These are phyloP conservation scores for Hoplias malabaricus DNA, from an alignment of 2,113 vertebrate genomes.

Conservation along the genomic window DNA sequence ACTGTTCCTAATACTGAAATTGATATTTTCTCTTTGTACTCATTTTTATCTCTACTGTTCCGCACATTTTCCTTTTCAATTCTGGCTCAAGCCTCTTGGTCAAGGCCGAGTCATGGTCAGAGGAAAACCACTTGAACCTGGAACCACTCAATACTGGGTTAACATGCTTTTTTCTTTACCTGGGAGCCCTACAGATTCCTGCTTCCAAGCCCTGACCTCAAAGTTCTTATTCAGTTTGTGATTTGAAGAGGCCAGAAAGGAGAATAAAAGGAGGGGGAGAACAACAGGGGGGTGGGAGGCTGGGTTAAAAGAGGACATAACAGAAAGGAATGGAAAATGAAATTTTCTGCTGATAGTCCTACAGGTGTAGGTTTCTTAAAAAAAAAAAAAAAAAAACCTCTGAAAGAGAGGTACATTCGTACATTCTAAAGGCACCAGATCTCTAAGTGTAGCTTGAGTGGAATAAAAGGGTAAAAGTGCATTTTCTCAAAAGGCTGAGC, in stretches of 20 bases:
- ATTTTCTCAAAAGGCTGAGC: too few species aligned
- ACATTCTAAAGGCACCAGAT: too few species aligned
- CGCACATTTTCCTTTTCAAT: too few species aligned
- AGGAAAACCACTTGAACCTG: neutral
- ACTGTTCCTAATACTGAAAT: too few species aligned
- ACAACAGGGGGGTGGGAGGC: neutral
- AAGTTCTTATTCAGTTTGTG: neutral
- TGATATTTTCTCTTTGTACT: too few species aligned
- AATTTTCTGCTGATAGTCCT: neutral
- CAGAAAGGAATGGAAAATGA: neutral
- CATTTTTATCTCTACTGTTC: too few species aligned
- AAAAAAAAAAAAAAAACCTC: neutral
- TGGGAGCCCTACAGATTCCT: neutral
- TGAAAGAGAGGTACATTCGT: neutral
- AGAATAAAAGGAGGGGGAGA: neutral
- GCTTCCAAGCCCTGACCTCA: neutral
- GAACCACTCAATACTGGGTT: neutral
- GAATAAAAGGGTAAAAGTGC: too few species aligned
- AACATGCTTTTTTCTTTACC: neutral
- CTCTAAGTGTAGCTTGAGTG: too few species aligned
- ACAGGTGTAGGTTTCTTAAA: neutral
- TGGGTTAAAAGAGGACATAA: neutral
- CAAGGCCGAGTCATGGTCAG: neutral
- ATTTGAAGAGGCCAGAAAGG: neutral
- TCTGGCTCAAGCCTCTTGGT: neutral